Conservation (phyloP, 2,113 vertebrate genomes). For the Pampusana beccarii region DNA sequence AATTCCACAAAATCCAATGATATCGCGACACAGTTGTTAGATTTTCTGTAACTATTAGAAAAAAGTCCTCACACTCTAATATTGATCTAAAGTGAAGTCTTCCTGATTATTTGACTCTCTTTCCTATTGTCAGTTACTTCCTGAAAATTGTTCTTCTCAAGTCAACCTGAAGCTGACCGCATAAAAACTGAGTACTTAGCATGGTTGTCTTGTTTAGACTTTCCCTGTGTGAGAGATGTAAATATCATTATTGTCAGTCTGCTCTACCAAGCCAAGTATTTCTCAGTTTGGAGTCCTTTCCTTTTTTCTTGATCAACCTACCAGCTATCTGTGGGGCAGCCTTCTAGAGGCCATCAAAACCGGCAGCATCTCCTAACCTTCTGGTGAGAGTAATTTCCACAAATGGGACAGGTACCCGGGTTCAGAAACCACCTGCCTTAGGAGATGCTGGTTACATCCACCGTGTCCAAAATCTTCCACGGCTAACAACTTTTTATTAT, state of each 20-base stretch:
- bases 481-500: conserved; percentile 28
- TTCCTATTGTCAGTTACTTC: not conserved
- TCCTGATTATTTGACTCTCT: not conserved
- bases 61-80: not conserved
- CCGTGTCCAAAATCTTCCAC: conserved; percentile 10
- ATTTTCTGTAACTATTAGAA: not conserved
- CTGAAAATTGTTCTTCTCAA: not conserved
- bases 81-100: too few relatives aligned
- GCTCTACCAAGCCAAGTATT: not conserved
- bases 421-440: not conserved
- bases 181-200: not conserved
- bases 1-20: not conserved
- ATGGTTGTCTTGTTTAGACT: not conserved
- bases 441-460: not conserved
- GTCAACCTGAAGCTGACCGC: not conserved
- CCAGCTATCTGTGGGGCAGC: not conserved
- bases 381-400: not conserved
- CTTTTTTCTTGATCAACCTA: not conserved
- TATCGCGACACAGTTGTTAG: not conserved
- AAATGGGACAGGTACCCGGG: not conserved
- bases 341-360: not conserved
- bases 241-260: not conserved
- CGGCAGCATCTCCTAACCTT: not conserved
- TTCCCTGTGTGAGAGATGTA: not conserved
- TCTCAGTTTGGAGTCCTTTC: conserved; percentile 31